Evolutionary conservation across 1,140 invertebrate species (phyloP), one percentile per base, ranked within the genome.

Genomic region (Calliphora vicina): DNA sequence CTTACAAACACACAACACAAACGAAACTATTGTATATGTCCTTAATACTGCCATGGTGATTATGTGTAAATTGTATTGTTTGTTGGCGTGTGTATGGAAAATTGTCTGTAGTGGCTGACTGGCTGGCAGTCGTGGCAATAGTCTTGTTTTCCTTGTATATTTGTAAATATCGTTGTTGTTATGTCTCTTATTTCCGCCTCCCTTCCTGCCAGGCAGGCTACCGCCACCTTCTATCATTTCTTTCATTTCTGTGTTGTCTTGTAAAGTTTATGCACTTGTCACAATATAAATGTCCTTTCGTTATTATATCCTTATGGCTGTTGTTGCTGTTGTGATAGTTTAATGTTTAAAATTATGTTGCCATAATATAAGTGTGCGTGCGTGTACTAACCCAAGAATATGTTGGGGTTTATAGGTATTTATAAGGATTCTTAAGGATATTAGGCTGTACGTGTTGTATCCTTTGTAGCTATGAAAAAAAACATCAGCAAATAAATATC

Each of bases 31-130:
- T 50, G 2, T 50, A 13, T 50, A 13, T 78, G 74, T 45, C 74
- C 74, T 78, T 78, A 78, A 43, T 78, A 78, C 35, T 78, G 42
- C 42, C 74, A 78, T 78, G 35, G 35, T 78, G 74, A 78, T 78
- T 45, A 43, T 23, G 25, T 45, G 74, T 42, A 43, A 43, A 78
- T 23, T 25, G 61, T 67, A 67, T 67, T 25, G 61, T 67, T 67
- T 67, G 61, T 67, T 57, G 2, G 50, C 50, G 50, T 35, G 50
- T 35, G 17, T 25, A 67, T 25, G 61, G n/a, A 67, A 67, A 67
- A 67, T 67, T 67, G 61, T 67, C n/a, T 67, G 23, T 67, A 23
- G n/a, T 25, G 10, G 50, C n/a, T 57, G 50, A 35, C 35, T 35
- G 35, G 2, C 17, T 67, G n/a, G 4, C 45, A 50, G 45, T 8